phyloP scores from a whole-genome alignment of 2,113 vertebrate genomes.

The Herpetotheres cachinnans region DNA sequence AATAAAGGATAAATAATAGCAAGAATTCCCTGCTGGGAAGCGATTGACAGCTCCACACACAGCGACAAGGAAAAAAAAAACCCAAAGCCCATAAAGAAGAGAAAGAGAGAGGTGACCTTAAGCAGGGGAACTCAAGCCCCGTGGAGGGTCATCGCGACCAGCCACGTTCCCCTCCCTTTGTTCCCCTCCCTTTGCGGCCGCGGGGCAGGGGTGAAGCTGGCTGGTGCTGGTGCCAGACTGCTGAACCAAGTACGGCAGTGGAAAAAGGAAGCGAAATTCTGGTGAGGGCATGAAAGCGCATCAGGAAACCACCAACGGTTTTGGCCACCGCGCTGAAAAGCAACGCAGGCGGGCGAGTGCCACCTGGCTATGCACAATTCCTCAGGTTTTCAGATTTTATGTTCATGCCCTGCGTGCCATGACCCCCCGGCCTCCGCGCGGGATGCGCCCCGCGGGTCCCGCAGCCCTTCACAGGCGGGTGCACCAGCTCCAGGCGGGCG shows the following conservation, averaged over 20 bases:
- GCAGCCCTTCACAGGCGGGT: background rate
- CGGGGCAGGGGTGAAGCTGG: background rate
- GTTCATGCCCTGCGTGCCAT: fast-evolving
- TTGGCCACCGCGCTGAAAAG: background rate
- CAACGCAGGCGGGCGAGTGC: background rate
- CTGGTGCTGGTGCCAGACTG: conserved; percentile 9
- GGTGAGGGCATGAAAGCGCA: conserved; percentile 48
- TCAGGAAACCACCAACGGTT: conserved; percentile 79
- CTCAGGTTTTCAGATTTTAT: background rate
- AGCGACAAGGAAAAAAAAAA: background rate
- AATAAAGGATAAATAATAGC: conserved; percentile 18
- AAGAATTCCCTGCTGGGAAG: conserved; percentile 18
- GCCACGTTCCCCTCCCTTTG: background rate
- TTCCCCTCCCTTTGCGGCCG: background rate
- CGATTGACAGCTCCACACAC: background rate
- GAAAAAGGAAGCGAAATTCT: conserved; percentile 63
- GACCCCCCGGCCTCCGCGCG: background rate
- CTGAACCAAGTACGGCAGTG: conserved; percentile 2
- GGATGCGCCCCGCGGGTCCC: background rate
- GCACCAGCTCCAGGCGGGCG: background rate
- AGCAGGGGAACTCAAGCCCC: background rate
- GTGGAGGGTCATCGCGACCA: background rate
- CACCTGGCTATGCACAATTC: background rate
- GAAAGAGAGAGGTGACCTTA: background rate
- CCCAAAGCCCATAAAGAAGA: background rate